Evolutionary conservation across 23 tunicate species (phyloP), one percentile per base, ranked within the genome.

Genomic region (Oikopleura dioica): DNA sequence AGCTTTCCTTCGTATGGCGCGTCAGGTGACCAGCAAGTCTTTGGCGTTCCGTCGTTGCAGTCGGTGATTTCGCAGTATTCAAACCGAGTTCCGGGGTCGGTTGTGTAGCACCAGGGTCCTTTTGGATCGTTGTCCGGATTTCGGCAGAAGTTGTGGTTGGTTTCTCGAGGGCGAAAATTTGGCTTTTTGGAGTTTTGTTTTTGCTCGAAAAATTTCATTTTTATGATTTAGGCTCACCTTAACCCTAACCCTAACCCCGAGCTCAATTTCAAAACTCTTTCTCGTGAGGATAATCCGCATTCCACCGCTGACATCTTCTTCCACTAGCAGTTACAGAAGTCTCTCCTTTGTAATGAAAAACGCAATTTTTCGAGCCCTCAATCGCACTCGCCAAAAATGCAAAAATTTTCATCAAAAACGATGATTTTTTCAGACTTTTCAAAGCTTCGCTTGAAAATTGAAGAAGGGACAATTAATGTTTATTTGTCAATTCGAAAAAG

Each of bases 71-170:
- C 4, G 33, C 72, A 63, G 26, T 63, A 63, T 28, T 63, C 72
- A 28, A 16, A 63, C 33, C 72, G 16, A 2, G 16, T 31, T 28
- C 2, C 33, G 2, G 72, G 72, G 26, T 63, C 72, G 26, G 72
- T 28, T 2, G 72, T 63, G 33, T 63, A 63, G 26, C 72, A 63
- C 72, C 72, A 63, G 26, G 72, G 72, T 2, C 72, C 72, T 63
- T 23, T 28, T 16, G 72, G 32, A 28, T 63, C 72, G 2, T 63
- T 28, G 33, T 63, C 72, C 29, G 72, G 72, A 63, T 63, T 63
- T 21, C 72, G 72, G 72, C 72, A 63, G 33, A 21, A 28, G 26
- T 63, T 63, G 33, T 63, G 72, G 26, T 28, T 28, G 2, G 30
- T 63, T 2, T 63, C 33, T 31, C 26, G 29, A 63, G 26, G 16